phyloP scores from a whole-genome alignment of 2,113 vertebrate genomes.

The Notothenia coriiceps region DNA sequence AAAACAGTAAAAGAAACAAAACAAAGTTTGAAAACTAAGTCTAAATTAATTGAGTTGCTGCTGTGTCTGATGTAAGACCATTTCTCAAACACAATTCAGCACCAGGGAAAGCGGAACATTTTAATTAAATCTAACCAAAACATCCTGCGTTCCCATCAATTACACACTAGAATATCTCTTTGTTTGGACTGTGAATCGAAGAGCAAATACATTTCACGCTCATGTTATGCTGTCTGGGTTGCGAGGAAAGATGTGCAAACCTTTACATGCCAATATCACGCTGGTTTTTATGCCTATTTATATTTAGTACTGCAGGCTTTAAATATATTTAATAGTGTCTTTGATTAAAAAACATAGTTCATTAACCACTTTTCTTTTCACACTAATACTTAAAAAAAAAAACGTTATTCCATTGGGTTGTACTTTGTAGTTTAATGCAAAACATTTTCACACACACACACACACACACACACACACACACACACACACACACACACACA shows the following conservation, averaged over 20 bases:
- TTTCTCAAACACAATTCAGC: neutral
- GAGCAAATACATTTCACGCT: conserved; percentile 20
- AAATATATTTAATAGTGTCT: neutral
- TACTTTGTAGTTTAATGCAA: conserved; percentile 2
- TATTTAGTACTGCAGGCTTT: neutral
- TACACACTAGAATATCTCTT: neutral
- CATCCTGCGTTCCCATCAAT: neutral
- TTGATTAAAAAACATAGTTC: neutral
- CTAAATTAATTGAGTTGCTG: neutral
- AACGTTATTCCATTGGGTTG: neutral
- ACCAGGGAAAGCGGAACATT: neutral
- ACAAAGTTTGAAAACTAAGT: neutral
- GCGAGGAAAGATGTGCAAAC: neutral
- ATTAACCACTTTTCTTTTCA: neutral
- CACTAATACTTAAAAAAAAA: neutral
- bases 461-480: conserved; percentile 1
- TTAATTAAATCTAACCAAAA: neutral
- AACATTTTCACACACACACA: conserved; percentile 1
- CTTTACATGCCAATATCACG: conserved; percentile 16
- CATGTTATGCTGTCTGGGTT: conserved; percentile 15
- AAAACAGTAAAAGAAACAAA: too few species aligned
- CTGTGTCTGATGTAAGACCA: neutral
- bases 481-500: conserved; percentile 7
- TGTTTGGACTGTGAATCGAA: conserved; percentile 21
- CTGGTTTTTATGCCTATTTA: neutral